phyloP scores from a whole-genome alignment of 2,113 vertebrate genomes.

The Eolophus roseicapilla region DNA sequence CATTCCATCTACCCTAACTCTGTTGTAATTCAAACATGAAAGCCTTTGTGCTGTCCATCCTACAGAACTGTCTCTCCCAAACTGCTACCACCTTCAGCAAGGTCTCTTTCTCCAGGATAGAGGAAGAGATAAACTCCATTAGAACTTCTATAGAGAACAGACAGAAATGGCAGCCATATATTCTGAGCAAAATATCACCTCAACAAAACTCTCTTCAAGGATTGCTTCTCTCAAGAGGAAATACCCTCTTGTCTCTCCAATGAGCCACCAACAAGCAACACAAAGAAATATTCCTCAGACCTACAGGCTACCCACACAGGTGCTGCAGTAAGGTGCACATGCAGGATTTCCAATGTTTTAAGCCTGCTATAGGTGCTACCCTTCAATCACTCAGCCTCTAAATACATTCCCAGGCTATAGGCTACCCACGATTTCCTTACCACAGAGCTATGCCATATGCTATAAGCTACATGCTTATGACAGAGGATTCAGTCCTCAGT shows the following conservation, averaged over 20 bases:
- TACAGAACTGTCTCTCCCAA: not conserved
- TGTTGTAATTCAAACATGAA: not conserved
- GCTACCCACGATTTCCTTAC: not conserved
- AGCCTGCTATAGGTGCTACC: not conserved
- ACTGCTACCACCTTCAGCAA: not conserved
- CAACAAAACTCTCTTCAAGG: not conserved
- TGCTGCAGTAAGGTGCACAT: not conserved
- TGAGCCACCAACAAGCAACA: not conserved
- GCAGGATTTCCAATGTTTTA: not conserved
- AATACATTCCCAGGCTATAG: not conserved
- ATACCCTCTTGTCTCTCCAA: not conserved
- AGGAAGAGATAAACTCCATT: not conserved
- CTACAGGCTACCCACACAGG: rapidly evolving
- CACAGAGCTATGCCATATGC: not conserved
- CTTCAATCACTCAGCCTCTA: not conserved
- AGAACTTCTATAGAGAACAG: not conserved
- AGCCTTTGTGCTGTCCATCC: not conserved
- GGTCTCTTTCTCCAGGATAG: not conserved
- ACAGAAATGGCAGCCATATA: not conserved
- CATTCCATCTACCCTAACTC: not conserved
- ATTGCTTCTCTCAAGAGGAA: not conserved
- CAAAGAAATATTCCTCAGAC: not conserved
- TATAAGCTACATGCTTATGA: not conserved
- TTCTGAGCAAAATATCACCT: not conserved
- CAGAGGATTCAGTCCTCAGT: not conserved